These are phyloP conservation scores for Podilymbus podiceps DNA, from an alignment of 2,113 vertebrate genomes.

Conservation along the genomic window DNA sequence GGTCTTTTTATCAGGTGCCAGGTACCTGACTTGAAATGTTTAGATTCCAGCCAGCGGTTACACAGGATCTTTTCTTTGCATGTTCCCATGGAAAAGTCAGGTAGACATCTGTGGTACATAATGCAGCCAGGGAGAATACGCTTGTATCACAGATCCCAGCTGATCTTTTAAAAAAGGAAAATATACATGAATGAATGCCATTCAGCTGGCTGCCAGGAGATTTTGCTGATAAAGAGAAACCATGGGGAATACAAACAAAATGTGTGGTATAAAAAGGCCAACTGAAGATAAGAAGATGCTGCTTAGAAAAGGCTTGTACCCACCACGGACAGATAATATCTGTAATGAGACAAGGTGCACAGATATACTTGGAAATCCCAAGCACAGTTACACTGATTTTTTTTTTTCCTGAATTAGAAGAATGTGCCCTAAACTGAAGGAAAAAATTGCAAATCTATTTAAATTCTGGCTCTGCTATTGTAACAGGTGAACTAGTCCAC, in stretches of 20 bases:
- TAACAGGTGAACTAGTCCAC: background rate
- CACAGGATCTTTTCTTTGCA: background rate
- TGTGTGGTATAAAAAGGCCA: background rate
- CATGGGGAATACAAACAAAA: background rate
- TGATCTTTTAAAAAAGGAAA: background rate
- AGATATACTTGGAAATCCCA: background rate
- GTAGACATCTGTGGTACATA: background rate
- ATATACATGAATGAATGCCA: background rate
- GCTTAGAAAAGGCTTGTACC: background rate
- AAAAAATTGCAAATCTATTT: background rate
- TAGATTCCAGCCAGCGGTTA: background rate
- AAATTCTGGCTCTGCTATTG: background rate
- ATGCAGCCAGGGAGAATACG: background rate
- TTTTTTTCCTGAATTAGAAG: background rate
- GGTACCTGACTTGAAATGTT: background rate
- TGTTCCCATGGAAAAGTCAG: background rate
- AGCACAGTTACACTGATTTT: background rate
- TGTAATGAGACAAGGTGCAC: background rate
- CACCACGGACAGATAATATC: background rate
- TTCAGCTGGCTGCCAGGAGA: background rate
- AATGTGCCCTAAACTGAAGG: background rate
- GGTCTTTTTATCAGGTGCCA: background rate
- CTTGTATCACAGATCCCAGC: background rate
- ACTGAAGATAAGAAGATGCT: background rate
- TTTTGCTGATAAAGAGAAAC: background rate